Evolutionary conservation across 2,888 invertebrate species (phyloP).

Genomic region (Cosmia pyralina): DNA sequence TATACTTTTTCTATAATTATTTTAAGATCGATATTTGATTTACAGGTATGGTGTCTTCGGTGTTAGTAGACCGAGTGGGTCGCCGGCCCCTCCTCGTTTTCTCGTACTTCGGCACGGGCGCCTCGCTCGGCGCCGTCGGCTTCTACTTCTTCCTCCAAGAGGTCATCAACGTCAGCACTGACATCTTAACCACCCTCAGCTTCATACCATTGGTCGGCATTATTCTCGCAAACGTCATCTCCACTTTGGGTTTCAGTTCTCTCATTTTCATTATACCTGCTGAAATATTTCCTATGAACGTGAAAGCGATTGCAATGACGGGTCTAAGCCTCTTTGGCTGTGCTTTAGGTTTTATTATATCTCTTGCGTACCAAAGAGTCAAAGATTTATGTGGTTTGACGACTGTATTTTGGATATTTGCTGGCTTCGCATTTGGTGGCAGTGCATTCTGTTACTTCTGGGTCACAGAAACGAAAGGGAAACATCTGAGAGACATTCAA

Average conservation of each 20-base stretch:
- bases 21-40: conserved; percentile 26
- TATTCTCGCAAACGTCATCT: conserved; percentile 69
- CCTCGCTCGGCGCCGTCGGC: conserved; percentile 67
- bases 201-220: conserved; percentile 82
- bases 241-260: conserved; percentile 83
- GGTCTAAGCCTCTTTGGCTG: conserved; percentile 82
- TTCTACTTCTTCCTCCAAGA: conserved; percentile 77
- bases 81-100: conserved; percentile 81
- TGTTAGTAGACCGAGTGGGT: conserved; percentile 75
- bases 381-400: conserved; percentile 81
- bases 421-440: conserved; percentile 81
- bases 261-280: conserved; percentile 85
- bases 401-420: conserved; percentile 85
- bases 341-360: conserved; percentile 82
- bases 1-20: neutral
- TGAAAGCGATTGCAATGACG: conserved; percentile 87
- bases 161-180: conserved; percentile 56
- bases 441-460: conserved; percentile 79
- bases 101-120: conserved; percentile 75
- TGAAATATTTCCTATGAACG: conserved; percentile 88
- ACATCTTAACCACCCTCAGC: conserved; percentile 52
- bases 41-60: conserved; percentile 73
- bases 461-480: conserved; percentile 89
- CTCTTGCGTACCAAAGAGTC: conserved; percentile 84
- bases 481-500: conserved; percentile 87